Evolutionary conservation across 2,888 invertebrate species (phyloP).

Genomic region (Leptura quadrifasciata): DNA sequence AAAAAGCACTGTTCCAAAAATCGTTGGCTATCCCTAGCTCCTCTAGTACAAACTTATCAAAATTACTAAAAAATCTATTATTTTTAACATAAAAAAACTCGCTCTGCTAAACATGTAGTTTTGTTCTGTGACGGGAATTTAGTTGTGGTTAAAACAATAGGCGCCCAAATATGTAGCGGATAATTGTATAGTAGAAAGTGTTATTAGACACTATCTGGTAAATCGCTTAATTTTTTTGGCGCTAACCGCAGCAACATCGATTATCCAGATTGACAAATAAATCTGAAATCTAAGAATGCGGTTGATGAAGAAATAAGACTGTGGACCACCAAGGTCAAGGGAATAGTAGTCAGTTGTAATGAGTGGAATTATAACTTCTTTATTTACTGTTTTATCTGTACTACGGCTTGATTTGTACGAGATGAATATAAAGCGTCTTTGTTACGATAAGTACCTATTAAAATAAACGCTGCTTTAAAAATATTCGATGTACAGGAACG

Average conservation of each 20-base stretch:
- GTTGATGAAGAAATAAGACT: constrained; percentile 27
- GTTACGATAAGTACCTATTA: too few relatives aligned
- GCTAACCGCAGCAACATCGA: constrained; percentile 21
- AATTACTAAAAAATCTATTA: neutral
- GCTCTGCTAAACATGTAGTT: neutral
- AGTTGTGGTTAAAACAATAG: neutral
- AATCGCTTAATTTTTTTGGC: constrained; percentile 8
- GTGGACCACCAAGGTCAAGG: constrained; percentile 19
- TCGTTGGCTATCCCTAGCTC: too few relatives aligned
- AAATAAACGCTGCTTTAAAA: too few relatives aligned
- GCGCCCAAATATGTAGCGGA: neutral
- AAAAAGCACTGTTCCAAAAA: too few relatives aligned
- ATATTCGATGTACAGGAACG: too few relatives aligned
- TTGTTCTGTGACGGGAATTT: neutral
- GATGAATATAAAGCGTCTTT: too few relatives aligned
- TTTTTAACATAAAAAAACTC: neutral
- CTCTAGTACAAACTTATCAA: neutral
- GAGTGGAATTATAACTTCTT: neutral
- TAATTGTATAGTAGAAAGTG: constrained; percentile 2
- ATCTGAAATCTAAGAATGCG: constrained; percentile 25
- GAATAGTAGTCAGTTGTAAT: constrained; percentile 12
- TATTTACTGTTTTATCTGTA: neutral
- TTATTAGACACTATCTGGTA: neutral
- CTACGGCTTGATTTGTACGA: too few relatives aligned
- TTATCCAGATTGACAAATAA: constrained; percentile 31